Percentiles rank a stretch among this genome's conserved stretches.
Evolutionary conservation across 2,113 vertebrate genomes (phyloP).

Genomic region (Conger conger): DNA sequence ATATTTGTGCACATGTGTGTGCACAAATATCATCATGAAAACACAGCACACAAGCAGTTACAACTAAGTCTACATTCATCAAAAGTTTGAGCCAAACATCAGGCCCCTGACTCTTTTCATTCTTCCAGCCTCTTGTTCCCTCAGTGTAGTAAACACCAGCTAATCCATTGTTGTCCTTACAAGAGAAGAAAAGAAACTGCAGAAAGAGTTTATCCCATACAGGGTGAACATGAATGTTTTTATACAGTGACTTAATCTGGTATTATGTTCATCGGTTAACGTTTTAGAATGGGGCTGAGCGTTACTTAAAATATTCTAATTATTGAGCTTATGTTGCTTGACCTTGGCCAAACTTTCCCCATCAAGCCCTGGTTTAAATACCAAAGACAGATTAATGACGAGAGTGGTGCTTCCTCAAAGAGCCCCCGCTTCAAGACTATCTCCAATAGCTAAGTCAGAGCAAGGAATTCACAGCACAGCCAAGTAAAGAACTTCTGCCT

Average conservation of each 20-base stretch:
- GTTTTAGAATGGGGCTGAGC: conserved; percentile 14
- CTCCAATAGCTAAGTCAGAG: conserved; percentile 39
- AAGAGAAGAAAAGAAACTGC: background rate
- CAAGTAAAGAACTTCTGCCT: conserved; percentile 64
- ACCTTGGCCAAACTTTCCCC: conserved; percentile 32
- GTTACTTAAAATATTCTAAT: conserved; percentile 22
- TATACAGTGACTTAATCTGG: conserved; percentile 21
- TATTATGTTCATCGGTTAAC: background rate
- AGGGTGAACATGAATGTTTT: conserved; percentile 19
- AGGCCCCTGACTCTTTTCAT: background rate
- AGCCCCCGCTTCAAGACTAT: conserved; percentile 26
- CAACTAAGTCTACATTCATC: background rate
- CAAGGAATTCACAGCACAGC: conserved; percentile 67
- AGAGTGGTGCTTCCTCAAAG: conserved; percentile 30
- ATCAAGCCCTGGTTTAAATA: conserved; percentile 31
- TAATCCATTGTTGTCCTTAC: background rate
- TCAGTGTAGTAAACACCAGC: background rate
- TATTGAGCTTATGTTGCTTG: conserved; percentile 31
- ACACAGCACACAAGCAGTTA: background rate
- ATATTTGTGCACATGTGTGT: no score
- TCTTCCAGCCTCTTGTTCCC: background rate
- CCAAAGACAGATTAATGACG: conserved; percentile 34
- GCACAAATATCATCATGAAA: background rate
- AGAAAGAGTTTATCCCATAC: conserved; percentile 18
- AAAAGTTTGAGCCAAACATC: background rate